These are phyloP conservation scores for Acleris holmiana DNA, from an alignment of 2,888 invertebrate species.

Conservation along the genomic window DNA sequence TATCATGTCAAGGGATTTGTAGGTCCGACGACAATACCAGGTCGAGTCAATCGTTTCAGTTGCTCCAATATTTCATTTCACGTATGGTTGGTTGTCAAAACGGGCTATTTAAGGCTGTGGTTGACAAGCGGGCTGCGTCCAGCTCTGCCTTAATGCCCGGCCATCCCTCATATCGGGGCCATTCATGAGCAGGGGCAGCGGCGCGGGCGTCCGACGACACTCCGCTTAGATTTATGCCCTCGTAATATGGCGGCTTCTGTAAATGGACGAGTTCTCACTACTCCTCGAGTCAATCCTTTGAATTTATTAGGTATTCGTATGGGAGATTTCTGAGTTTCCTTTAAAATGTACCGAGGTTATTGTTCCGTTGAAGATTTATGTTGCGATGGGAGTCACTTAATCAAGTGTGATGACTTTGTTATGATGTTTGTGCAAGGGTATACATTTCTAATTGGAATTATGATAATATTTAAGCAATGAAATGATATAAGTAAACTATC, in stretches of 20 bases:
- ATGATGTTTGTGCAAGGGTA: neutral
- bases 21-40: slow-evolving; percentile 31
- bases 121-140: slow-evolving; percentile 61
- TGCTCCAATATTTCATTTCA: slow-evolving; percentile 77
- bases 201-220: slow-evolving; percentile 65
- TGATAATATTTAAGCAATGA: too few species aligned
- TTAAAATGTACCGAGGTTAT: slow-evolving; percentile 64
- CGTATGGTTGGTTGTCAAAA: slow-evolving; percentile 77
- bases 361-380: slow-evolving; percentile 75
- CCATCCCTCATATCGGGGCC: slow-evolving; percentile 76
- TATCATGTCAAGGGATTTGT: slow-evolving; percentile 33
- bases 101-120: slow-evolving; percentile 61
- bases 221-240: slow-evolving; percentile 77
- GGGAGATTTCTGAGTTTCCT: slow-evolving; percentile 57
- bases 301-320: slow-evolving; percentile 71
- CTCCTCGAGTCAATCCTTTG: slow-evolving; percentile 70
- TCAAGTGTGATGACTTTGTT: slow-evolving; percentile 10
- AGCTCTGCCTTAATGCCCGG: slow-evolving; percentile 57
- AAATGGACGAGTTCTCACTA: slow-evolving; percentile 79
- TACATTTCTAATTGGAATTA: neutral
- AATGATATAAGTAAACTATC: too few species aligned
- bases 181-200: slow-evolving; percentile 59
- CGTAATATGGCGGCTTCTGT: slow-evolving; percentile 76
- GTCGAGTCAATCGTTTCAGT: slow-evolving; percentile 55
- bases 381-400: slow-evolving; percentile 34